Evolutionary conservation across 92 coral and sea anemone species (phyloP).

Genomic region (Paragorgia papillata): DNA sequence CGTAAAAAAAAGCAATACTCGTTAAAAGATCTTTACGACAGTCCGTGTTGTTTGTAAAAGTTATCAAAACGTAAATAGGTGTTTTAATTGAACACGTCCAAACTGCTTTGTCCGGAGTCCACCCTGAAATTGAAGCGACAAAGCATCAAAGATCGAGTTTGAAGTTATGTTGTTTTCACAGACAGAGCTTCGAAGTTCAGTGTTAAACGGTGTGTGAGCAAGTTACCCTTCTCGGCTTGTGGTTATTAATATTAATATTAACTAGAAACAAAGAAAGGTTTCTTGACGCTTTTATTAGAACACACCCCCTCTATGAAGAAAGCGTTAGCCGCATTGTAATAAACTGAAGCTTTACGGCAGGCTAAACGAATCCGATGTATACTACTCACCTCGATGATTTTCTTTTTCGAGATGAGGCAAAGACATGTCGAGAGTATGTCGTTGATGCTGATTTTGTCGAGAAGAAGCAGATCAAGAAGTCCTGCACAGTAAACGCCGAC

Average conservation of each 20-base stretch:
- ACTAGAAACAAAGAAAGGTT: slow-evolving; percentile 4
- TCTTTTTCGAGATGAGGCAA: slow-evolving; percentile 37
- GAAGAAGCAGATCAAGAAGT: slow-evolving; percentile 7
- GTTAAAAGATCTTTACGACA: not conserved
- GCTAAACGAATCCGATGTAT: not conserved
- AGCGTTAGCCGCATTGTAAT: no score
- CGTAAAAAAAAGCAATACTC: no score
- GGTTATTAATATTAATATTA: slow-evolving; percentile 34
- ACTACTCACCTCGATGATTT: slow-evolving; percentile 25
- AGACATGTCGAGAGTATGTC: slow-evolving; percentile 41
- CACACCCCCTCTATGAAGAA: slow-evolving; percentile 1
- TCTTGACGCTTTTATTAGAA: slow-evolving; percentile 12
- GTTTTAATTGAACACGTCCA: not conserved
- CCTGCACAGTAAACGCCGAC: slow-evolving; percentile 44
- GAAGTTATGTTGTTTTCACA: not conserved
- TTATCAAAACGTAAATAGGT: not conserved
- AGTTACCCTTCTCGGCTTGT: not conserved
- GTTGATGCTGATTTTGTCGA: slow-evolving; percentile 36
- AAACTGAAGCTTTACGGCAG: not conserved
- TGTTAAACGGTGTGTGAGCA: no score
- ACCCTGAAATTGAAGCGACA: not conserved
- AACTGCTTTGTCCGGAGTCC: not conserved
- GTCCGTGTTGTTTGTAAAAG: not conserved
- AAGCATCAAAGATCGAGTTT: not conserved
- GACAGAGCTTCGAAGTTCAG: no score